phyloP scores from a whole-genome alignment of 2,113 vertebrate species.

The Pelecanus crispus region DNA sequence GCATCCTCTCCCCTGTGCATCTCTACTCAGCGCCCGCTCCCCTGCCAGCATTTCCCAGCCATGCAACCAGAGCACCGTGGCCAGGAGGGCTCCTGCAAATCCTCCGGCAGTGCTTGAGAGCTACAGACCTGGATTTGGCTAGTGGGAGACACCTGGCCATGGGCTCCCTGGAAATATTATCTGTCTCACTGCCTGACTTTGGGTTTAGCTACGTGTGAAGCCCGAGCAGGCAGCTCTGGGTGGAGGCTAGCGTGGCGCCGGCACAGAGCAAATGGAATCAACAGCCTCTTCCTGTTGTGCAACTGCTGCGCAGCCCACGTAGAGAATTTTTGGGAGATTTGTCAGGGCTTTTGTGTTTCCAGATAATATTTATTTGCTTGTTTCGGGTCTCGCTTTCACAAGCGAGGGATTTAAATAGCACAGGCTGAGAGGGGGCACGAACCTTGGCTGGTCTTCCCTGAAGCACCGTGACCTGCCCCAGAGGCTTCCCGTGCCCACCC shows the following conservation, averaged over 20 bases:
- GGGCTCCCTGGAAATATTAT: not conserved
- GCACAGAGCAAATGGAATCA: not conserved
- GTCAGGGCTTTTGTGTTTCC: slow-evolving; percentile 32
- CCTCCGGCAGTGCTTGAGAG: not conserved
- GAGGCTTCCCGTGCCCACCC: not conserved
- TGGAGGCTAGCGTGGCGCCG: fast-evolving
- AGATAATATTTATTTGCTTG: slow-evolving; percentile 25
- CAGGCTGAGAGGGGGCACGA: not conserved
- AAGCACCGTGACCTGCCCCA: not conserved
- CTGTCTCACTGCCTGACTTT: not conserved
- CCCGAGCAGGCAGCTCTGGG: fast-evolving
- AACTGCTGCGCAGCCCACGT: not conserved
- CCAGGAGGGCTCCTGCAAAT: not conserved
- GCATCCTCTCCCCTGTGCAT: not conserved
- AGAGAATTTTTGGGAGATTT: slow-evolving; percentile 21
- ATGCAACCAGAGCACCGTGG: not conserved
- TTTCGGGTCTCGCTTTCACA: not conserved
- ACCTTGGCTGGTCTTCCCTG: not conserved
- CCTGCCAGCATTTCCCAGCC: not conserved
- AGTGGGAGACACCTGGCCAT: not conserved
- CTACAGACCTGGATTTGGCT: fast-evolving
- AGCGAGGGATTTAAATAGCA: not conserved
- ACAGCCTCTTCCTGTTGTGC: slow-evolving; percentile 44
- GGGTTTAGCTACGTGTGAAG: not conserved
- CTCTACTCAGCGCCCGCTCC: not conserved